Conservation (phyloP, 2,113 vertebrate species). For the Halichoerus grypus region DNA sequence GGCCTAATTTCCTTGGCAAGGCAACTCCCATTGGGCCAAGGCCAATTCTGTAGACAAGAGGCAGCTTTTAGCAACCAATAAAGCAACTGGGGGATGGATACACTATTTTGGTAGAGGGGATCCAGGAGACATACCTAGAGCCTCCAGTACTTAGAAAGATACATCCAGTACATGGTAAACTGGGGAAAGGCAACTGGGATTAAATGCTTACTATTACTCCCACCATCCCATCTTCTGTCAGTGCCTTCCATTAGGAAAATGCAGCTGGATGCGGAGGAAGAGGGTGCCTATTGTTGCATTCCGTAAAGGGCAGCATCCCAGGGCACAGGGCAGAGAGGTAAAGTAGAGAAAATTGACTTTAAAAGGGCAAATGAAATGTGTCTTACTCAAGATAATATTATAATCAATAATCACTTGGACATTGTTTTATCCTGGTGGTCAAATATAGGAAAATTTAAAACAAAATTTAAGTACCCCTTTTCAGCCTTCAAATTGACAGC, state of each 20-base stretch:
- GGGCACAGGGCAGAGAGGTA: background rate
- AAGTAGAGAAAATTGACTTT: background rate
- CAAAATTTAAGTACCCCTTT: background rate
- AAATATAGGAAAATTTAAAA: background rate
- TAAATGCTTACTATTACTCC: background rate
- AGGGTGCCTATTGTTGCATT: background rate
- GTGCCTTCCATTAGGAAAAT: background rate
- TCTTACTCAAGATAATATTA: background rate
- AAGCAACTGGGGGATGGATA: accelerated
- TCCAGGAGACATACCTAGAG: background rate
- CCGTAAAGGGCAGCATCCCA: too few species aligned
- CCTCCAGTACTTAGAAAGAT: background rate
- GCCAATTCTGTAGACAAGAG: background rate
- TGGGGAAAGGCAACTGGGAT: background rate
- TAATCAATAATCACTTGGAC: background rate
- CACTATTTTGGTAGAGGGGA: background rate
- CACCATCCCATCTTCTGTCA: background rate
- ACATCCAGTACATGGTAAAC: background rate
- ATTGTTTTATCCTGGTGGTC: background rate
- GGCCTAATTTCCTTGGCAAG: background rate
- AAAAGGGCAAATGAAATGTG: background rate
- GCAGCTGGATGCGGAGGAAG: background rate
- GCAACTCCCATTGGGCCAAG: background rate
- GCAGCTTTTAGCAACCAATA: background rate
- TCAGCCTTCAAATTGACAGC: background rate